Conservation (phyloP, 1,140 invertebrate species). For the Epicauta chinensis region DNA sequence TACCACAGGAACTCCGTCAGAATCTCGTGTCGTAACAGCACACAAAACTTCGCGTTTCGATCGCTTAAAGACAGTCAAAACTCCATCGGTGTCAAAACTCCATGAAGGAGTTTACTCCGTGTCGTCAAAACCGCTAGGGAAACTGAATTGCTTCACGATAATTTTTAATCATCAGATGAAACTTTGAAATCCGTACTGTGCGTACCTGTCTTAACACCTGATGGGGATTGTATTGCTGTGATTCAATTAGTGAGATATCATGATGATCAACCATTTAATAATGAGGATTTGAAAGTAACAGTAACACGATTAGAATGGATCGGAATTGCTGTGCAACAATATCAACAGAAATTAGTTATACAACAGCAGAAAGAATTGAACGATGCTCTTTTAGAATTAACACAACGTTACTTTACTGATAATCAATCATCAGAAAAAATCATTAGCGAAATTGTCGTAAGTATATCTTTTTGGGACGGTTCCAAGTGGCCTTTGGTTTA, state of each 20-base stretch:
- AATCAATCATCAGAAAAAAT: conserved; percentile 47
- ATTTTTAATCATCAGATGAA: conserved; percentile 26
- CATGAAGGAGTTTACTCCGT: no score
- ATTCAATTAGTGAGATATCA: conserved; percentile 47
- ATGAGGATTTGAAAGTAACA: conserved; percentile 39
- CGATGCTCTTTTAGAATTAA: conserved; percentile 44
- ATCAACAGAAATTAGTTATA: conserved; percentile 44
- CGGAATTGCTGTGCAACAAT: conserved; percentile 50
- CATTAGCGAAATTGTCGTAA: conserved; percentile 50
- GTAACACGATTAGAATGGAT: conserved; percentile 49
- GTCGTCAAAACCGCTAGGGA: no score
- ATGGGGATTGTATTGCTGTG: conserved; percentile 48
- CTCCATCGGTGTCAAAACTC: no score
- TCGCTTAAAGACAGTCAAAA: no score
- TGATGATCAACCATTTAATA: conserved; percentile 31
- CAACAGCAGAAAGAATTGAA: conserved; percentile 47
- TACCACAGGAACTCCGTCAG: no score
- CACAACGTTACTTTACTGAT: conserved; percentile 49
- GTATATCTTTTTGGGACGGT: background rate
- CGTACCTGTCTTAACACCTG: conserved; percentile 48
- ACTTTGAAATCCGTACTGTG: conserved; percentile 48
- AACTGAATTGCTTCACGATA: no score
- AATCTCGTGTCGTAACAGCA: no score
- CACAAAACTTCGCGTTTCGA: no score
- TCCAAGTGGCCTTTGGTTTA: background rate